Conservation (phyloP, 2,113 vertebrate species). For the Emberiza fucata region DNA sequence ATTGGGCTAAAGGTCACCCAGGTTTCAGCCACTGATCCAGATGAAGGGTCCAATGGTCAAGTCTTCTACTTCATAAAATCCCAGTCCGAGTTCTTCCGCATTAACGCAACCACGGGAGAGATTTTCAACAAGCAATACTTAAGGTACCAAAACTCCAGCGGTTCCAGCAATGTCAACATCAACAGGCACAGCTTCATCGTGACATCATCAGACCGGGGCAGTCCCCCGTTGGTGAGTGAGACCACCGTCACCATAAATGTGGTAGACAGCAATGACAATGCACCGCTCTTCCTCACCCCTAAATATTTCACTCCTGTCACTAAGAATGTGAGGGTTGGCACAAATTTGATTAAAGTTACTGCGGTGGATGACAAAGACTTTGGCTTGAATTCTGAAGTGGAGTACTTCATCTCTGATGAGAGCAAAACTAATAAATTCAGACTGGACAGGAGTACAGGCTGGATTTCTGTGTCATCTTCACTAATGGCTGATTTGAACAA, state of each 20-base stretch:
- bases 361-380: slow-evolving; percentile 92
- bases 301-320: slow-evolving; percentile 92
- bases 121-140: slow-evolving; percentile 92
- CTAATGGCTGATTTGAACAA: slow-evolving; percentile 85
- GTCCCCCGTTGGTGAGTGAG: slow-evolving; percentile 87
- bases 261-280: slow-evolving; percentile 94
- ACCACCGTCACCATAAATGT: slow-evolving; percentile 92
- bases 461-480: slow-evolving; percentile 87
- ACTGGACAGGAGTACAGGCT: slow-evolving; percentile 86
- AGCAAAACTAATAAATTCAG: slow-evolving; percentile 82
- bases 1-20: slow-evolving; percentile 84
- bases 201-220: slow-evolving; percentile 89
- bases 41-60: slow-evolving; percentile 88
- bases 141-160: slow-evolving; percentile 87
- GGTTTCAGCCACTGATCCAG: slow-evolving; percentile 88
- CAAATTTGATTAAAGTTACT: slow-evolving; percentile 83
- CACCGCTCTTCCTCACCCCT: slow-evolving; percentile 79
- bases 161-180: slow-evolving; percentile 82
- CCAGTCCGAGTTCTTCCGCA: slow-evolving; percentile 93
- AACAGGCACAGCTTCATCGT: slow-evolving; percentile 97
- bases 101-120: slow-evolving; percentile 89
- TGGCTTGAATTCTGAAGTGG: slow-evolving; percentile 91
- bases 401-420: slow-evolving; percentile 83
- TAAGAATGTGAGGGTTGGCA: slow-evolving; percentile 89
- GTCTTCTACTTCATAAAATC: slow-evolving; percentile 96